A percentile compares a stretch with the other conserved stretches of the same genome.
These are phyloP conservation scores for Leptopilina boulardi DNA, from an alignment of 1,140 invertebrate genomes.

Conservation along the genomic window DNA sequence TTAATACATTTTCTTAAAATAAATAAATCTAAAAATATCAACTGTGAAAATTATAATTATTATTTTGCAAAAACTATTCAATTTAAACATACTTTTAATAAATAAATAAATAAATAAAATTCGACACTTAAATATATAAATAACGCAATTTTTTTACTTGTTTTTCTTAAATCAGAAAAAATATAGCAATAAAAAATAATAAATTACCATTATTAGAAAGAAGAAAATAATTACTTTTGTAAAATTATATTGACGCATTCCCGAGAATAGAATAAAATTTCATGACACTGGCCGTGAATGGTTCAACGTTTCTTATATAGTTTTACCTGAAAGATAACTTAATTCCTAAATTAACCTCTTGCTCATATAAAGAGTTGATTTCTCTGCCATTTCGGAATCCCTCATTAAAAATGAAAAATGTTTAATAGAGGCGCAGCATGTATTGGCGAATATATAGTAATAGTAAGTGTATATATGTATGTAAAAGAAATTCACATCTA, in stretches of 20 bases:
- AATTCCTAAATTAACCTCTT: slow-evolving; percentile 4
- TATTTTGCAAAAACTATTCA: too few species aligned
- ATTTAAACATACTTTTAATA: too few species aligned
- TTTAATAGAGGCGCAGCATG: slow-evolving; percentile 27
- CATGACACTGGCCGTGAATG: slow-evolving; percentile 17
- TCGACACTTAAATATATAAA: too few species aligned
- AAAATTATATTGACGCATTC: neutral
- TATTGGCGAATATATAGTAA: slow-evolving; percentile 14
- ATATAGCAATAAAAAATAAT: too few species aligned
- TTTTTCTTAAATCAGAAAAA: too few species aligned
- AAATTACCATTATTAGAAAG: neutral
- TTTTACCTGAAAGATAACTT: slow-evolving; percentile 18
- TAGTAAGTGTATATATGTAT: neutral
- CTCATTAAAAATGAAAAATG: slow-evolving; percentile 32
- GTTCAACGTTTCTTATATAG: neutral
- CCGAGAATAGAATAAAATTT: neutral
- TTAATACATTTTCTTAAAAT: too few species aligned
- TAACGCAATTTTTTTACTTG: too few species aligned
- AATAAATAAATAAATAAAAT: too few species aligned
- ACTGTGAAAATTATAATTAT: too few species aligned
- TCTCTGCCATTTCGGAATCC: slow-evolving; percentile 15
- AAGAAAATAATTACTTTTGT: neutral
- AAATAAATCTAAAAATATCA: too few species aligned
- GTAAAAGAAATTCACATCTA: neutral
- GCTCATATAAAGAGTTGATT: slow-evolving; percentile 15